Percentiles rank a stretch among this genome's conserved stretches.
Evolutionary conservation across 2,888 invertebrate genomes (phyloP).

Genomic region (Phortica magna): DNA sequence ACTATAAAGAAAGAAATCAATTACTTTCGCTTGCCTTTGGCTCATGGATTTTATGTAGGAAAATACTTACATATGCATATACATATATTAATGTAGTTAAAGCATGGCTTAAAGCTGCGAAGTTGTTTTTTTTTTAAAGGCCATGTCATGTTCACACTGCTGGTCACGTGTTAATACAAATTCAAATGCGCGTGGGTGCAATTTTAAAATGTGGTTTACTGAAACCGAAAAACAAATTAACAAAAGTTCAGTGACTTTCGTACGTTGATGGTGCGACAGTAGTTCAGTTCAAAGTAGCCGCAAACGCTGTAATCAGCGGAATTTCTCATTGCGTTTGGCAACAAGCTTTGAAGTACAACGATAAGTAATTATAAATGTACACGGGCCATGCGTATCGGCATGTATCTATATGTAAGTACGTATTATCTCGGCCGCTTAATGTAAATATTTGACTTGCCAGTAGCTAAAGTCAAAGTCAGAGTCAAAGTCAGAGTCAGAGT

Average conservation of each 20-base stretch:
- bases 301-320: neutral
- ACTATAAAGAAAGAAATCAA: constrained; percentile 67
- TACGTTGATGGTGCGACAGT: constrained; percentile 35
- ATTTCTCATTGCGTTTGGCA: constrained; percentile 40
- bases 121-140: too few relatives aligned
- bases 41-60: constrained; percentile 36
- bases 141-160: constrained; percentile 38
- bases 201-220: constrained; percentile 66
- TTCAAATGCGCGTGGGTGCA: constrained; percentile 71
- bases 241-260: constrained; percentile 39
- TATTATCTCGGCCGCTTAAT: constrained; percentile 66
- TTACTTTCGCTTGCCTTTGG: constrained; percentile 63
- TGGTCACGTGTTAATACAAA: constrained; percentile 63
- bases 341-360: constrained; percentile 60
- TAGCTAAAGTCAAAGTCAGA: constrained; percentile 36
- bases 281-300: constrained; percentile 9
- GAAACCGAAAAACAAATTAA: constrained; percentile 47
- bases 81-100: too few relatives aligned
- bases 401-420: neutral
- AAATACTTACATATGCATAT: neutral
- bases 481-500: constrained; percentile 38
- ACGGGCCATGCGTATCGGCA: constrained; percentile 42
- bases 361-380: constrained; percentile 72
- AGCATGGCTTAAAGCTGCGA: too few relatives aligned
- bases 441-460: constrained; percentile 68